Percentiles rank a stretch among this genome's conserved stretches.
Conservation (phyloP, 2,113 vertebrate genomes). For the Theristicus caerulescens region DNA sequence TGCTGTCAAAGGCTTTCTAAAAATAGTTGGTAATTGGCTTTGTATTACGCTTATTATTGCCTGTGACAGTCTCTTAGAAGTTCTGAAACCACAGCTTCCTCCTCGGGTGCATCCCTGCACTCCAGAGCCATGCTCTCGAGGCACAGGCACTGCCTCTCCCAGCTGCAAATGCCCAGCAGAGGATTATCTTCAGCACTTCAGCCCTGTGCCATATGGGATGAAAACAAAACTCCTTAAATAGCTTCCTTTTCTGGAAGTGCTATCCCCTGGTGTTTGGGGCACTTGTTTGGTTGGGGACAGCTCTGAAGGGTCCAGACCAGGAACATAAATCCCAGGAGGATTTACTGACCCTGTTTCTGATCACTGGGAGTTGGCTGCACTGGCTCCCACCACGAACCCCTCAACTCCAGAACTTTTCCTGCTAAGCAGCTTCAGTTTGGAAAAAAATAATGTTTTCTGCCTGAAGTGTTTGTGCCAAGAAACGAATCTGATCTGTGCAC, state of each 20-base stretch:
- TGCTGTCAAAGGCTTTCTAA: slow-evolving; percentile 47
- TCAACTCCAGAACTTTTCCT: neutral
- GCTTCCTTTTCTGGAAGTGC: neutral
- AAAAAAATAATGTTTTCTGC: neutral
- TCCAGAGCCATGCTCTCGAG: neutral
- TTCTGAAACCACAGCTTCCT: neutral
- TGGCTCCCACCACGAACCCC: neutral
- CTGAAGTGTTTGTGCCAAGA: neutral
- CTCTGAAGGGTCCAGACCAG: neutral
- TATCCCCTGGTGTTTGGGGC: neutral
- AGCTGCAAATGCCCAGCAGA: neutral
- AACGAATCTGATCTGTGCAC: no score
- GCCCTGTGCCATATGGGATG: fast-evolving
- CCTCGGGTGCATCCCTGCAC: neutral
- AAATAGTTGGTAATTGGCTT: slow-evolving; percentile 32
- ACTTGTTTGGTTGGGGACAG: neutral
- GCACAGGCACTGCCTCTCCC: neutral
- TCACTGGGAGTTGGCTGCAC: fast-evolving
- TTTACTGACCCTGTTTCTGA: neutral
- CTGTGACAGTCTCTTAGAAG: neutral
- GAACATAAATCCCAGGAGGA: neutral
- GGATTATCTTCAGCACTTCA: neutral
- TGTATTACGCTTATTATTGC: neutral
- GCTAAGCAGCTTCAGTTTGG: neutral
- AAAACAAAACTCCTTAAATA: neutral